Conservation (phyloP, 1,140 invertebrate genomes). For the Phymastichus coffea region DNA sequence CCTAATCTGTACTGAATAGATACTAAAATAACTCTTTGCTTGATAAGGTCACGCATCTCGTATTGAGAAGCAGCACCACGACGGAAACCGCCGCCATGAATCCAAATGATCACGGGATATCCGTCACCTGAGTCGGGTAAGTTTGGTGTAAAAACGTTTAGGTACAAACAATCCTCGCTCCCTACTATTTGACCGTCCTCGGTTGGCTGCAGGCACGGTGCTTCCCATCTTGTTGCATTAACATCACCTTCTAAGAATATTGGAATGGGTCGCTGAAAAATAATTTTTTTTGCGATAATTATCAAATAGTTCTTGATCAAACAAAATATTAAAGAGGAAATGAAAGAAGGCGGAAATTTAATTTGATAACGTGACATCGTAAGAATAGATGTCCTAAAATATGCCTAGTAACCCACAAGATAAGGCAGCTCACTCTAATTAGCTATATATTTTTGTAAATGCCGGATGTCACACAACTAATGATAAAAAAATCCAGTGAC, state of each 20-base stretch:
- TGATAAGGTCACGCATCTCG: constrained; percentile 60
- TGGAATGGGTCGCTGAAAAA: constrained; percentile 54
- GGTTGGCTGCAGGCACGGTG: constrained; percentile 55
- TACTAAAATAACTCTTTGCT: constrained; percentile 70
- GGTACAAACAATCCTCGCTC: constrained; percentile 76
- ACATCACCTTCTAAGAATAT: constrained; percentile 58
- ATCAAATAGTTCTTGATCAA: too few relatives aligned
- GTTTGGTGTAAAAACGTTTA: constrained; percentile 78
- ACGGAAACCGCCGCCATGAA: constrained; percentile 65
- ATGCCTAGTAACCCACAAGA: too few relatives aligned
- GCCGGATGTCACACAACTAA: too few relatives aligned
- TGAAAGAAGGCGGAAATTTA: too few relatives aligned
- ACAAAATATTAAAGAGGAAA: too few relatives aligned
- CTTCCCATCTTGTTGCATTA: constrained; percentile 56
- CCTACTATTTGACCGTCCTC: constrained; percentile 53
- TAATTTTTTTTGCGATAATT: not conserved
- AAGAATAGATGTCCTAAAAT: too few relatives aligned
- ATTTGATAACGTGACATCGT: too few relatives aligned
- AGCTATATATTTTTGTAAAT: too few relatives aligned
- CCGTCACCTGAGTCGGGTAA: constrained; percentile 58
- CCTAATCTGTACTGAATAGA: constrained; percentile 81
- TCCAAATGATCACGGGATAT: constrained; percentile 64
- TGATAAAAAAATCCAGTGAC: too few relatives aligned
- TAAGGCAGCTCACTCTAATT: too few relatives aligned
- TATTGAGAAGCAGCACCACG: constrained; percentile 68